Conservation (phyloP, 2,113 vertebrate genomes). For the Mormoops blainvillei region DNA sequence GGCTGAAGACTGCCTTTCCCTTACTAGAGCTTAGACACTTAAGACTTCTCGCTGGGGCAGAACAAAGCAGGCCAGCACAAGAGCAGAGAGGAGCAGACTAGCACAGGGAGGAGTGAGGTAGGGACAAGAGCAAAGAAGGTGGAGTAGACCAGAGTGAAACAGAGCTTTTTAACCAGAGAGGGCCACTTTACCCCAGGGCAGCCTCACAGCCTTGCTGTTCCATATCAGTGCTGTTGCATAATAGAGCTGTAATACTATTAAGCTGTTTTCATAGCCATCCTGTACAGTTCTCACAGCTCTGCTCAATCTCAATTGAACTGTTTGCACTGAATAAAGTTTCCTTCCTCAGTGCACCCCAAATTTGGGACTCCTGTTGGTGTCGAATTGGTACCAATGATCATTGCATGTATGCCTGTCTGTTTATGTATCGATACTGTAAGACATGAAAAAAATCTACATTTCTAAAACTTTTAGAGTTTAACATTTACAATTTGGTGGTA, state of each 20-base stretch:
- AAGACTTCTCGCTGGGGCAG: background rate
- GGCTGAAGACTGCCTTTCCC: background rate
- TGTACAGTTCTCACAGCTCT: background rate
- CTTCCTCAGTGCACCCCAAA: background rate
- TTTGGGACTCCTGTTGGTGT: background rate
- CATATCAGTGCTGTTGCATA: background rate
- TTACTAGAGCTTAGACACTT: background rate
- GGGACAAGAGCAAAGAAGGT: background rate
- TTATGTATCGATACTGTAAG: background rate
- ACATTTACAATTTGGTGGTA: background rate
- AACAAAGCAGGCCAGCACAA: background rate
- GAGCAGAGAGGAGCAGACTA: background rate
- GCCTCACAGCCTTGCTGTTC: background rate
- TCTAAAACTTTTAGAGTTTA: conserved; percentile 29
- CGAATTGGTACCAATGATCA: background rate
- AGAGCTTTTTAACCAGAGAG: background rate
- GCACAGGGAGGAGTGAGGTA: background rate
- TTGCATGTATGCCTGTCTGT: background rate
- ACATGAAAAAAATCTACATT: background rate
- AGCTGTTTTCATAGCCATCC: background rate
- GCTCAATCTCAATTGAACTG: background rate
- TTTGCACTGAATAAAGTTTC: background rate
- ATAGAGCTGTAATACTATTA: background rate
- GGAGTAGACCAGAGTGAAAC: background rate
- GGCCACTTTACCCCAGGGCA: background rate